A percentile compares a stretch with the other conserved stretches of the same genome.
phyloP scores from a whole-genome alignment of 2,797 vertebrate species.

The Tapirus indicus region DNA sequence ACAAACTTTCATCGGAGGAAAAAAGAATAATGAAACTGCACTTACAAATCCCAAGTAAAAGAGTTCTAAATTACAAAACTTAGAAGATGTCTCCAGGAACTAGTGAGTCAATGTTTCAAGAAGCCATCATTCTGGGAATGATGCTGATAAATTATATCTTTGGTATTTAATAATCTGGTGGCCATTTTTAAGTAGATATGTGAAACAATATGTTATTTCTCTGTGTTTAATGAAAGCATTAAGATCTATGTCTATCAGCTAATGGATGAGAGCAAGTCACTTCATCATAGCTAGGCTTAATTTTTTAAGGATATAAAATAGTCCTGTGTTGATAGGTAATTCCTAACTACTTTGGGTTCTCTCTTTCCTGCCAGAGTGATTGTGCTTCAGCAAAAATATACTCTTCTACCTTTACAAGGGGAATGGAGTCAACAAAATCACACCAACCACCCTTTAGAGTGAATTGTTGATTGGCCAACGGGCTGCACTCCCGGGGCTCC shows the following conservation, averaged over 20 bases:
- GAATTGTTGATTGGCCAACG: accelerated
- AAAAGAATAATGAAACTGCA: not conserved
- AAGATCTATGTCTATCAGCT: not conserved
- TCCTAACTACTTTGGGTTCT: not conserved
- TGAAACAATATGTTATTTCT: not conserved
- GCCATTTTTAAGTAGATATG: not conserved
- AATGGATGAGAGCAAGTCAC: not conserved
- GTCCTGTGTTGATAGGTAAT: not conserved
- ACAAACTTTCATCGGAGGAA: not conserved
- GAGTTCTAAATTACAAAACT: not conserved
- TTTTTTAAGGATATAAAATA: not conserved
- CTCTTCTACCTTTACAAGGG: not conserved
- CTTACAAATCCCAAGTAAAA: not conserved
- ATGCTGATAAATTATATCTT: not conserved
- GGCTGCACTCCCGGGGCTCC: accelerated
- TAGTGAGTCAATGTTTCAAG: not conserved
- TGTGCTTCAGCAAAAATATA: not conserved
- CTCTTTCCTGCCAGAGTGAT: not conserved
- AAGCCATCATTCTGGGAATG: not conserved
- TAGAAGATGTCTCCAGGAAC: not conserved
- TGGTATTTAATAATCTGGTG: not conserved
- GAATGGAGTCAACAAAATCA: not conserved
- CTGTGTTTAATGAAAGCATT: not conserved
- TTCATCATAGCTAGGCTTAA: not conserved
- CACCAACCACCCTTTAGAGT: not conserved